Evolutionary conservation across 1,140 invertebrate genomes (phyloP), one percentile per base, ranked within the genome.

Genomic region (Pristionchus pacificus): DNA sequence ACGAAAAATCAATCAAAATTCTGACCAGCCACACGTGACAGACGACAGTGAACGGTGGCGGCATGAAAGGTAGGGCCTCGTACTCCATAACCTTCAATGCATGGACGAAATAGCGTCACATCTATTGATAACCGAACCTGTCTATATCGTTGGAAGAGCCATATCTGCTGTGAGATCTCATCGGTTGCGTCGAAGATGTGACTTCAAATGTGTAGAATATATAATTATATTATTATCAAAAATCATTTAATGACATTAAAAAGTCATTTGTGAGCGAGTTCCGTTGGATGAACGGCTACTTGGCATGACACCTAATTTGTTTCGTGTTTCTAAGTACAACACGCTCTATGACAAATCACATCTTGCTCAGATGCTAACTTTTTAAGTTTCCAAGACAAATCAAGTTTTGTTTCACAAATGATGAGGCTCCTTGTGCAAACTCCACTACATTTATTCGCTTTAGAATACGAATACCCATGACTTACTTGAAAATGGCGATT

Each of bases 81-180:
- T 97, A 98, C 82, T 97, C 94, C 90, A 98, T 94, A 3, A 97
- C 95, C 70, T 71, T n/a, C 19, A 65, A 62, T 30, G 30, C 29
- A 27, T 15, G 1, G 13, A 25, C 24, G 10, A 10, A 19, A 49
- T 25, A 61, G 10, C 29, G 24, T 6, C n/a, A 13, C 60, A 30
- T 25, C 15, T 24, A 15, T 6, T 61, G 0, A 24, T 2, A 29
- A 64, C 6, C 38, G 15, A 28, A 71, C 70, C 65, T 97, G 92
- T 27, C 91, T 92, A 85, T 97, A 98, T 65, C 95, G 88, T 87
- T 97, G 94, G 84, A 96, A 98, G 91, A 97, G 97, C 95, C 95
- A 98, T 1, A 97, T 92, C 88, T 96, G 91, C 85, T 94, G 91
- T 33, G 95, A 93, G 74, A 94, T 90, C 72, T 92, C 90, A 87